phyloP scores from a whole-genome alignment of 2,797 vertebrate genomes.

The Enteromius radiatus region DNA sequence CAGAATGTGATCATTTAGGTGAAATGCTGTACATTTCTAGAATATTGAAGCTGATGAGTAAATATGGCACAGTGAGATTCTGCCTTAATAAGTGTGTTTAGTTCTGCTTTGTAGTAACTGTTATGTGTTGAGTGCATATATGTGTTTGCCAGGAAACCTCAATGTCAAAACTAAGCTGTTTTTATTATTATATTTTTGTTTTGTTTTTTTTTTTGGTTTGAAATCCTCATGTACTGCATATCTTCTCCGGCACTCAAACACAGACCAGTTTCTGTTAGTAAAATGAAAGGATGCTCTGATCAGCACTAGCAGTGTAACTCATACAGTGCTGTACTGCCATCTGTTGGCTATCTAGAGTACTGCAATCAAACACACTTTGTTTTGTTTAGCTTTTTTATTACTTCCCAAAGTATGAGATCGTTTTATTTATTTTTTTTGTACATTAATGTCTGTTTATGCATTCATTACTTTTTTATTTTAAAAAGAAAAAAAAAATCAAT shows the following conservation, averaged over 20 bases:
- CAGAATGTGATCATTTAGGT: slow-evolving; percentile 28
- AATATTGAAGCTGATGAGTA: slow-evolving; percentile 27
- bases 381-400: slow-evolving; percentile 29
- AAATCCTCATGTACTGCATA: background rate
- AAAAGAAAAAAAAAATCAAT: slow-evolving; percentile 36
- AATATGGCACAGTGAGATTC: slow-evolving; percentile 50
- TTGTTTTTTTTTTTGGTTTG: background rate
- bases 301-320: background rate
- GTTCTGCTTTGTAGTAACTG: slow-evolving; percentile 51
- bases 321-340: slow-evolving; percentile 25
- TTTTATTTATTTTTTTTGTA: background rate
- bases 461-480: slow-evolving; percentile 42
- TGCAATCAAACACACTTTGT: slow-evolving; percentile 16
- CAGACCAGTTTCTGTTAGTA: background rate
- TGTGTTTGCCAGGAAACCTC: slow-evolving; percentile 33
- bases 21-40: slow-evolving; percentile 35
- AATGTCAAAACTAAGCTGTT: slow-evolving; percentile 27
- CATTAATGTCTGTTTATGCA: slow-evolving; percentile 39
- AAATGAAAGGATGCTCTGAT: background rate
- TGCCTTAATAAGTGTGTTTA: slow-evolving; percentile 53
- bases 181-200: background rate
- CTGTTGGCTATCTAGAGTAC: slow-evolving; percentile 25
- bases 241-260: background rate
- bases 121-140: slow-evolving; percentile 15
- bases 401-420: slow-evolving; percentile 13